Evolutionary conservation across 2,113 vertebrate genomes (phyloP), one percentile per base, ranked within the genome.

Genomic region (Brienomyrus brachyistius): DNA sequence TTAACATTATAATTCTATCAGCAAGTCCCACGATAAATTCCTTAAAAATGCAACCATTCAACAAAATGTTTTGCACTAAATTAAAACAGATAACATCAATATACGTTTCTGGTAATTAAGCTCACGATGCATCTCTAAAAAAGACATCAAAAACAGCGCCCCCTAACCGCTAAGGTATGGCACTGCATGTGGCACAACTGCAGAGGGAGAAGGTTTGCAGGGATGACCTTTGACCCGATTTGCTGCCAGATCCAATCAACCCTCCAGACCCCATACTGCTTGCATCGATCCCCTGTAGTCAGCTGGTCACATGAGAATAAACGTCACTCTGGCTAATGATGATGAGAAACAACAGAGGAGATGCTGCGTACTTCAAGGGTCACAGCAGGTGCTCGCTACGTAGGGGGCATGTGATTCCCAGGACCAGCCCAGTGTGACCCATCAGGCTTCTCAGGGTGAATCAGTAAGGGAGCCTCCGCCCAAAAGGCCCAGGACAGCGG

Each of bases 151-250:
- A 90, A 91, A 90, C 92, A 62, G 91, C 91, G 89, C 83, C 93
- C 23, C 62, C 62, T 11, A 31, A 10, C 62, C 13, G 62, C 62
- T 4, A 10, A 27, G n/a, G 27, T 13, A 70, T 13, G 27, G 3
- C 62, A 70, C 86, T 92, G 90, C 92, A 91, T 92, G 92, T 90
- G 90, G 91, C 89, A 91, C 91, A 89, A 62, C 56, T n/a, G 7
- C 23, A 62, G 56, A 62, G 56, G 23, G 56, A 62, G 56, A 92
- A 90, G 91, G 90, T 91, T 93, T 94, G 93, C 93, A 95, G 93
- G 93, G 93, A 93, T 93, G 94, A 93, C 4, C 74, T 80, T 35
- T 80, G 74, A 35, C 35, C 35, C 74, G 5, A 80, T 80, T 80
- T 15, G 4, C 74, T 7, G 35, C 5, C 74, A 80, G 31, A 77